Evolutionary conservation across 1,140 invertebrate genomes (phyloP), one percentile per base, ranked within the genome.

Genomic region (Drosophila ogumai): DNA sequence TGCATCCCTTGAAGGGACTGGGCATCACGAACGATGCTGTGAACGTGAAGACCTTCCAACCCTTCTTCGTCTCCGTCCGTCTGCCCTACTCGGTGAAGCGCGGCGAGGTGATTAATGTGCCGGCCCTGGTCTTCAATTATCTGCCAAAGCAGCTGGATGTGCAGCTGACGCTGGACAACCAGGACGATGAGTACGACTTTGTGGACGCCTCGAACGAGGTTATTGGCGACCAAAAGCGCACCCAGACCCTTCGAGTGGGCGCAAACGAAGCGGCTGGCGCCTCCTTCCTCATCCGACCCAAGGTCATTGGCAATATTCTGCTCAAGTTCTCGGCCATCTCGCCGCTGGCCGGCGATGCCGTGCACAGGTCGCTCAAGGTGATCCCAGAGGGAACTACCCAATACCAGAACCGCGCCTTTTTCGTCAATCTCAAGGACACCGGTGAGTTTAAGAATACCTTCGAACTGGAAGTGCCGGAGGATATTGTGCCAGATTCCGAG

Each of bases 31-130:
- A 95, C 43, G 88, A 94, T 44, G 93, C 96, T 32, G 94, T 95
- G 68, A 96, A 97, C 94, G 92, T 99, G 31, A 95, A 94, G 92
- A 97, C 98, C 1, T 97, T 98, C 91, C 96, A 97, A 81, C 96
- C 96, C 15, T 99, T 99, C 93, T 98, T 98, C 85, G 94, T 98
- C 41, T 95, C 95, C 7, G 88, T 98, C 9, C 91, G 94, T 34
- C 93, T 99, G 38, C 98, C 98, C 0, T 97, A 97, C 86, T 96
- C 97, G 0, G 95, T 99, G 0, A 96, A 97, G 58, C 94, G 97
- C 52, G 97, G 91, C 19, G 92, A 92, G 64, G 87, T 92, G 7
- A 91, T 92, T 46, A 85, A 58, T 63, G 84, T 92, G 17, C 92
- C 91, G 12, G 87, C 92, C 0, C 46, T 91, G 40, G 90, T 92